Evolutionary conservation across 2,888 invertebrate genomes (phyloP), one percentile per base, ranked within the genome.

Genomic region (Stenotaenia linearis): DNA sequence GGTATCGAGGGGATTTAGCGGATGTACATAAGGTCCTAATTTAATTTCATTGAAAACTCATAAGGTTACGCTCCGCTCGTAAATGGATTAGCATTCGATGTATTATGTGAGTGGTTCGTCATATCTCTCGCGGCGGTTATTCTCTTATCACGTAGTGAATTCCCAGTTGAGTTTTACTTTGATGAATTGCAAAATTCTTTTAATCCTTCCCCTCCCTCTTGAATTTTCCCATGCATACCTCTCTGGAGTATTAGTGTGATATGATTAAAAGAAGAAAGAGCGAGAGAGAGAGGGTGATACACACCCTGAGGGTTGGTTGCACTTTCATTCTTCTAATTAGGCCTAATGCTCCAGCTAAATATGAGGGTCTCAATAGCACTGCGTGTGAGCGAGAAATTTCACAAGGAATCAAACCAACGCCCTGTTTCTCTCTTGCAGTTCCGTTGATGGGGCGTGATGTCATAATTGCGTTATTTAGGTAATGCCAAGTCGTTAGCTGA

Each of bases 181-280:
- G 69, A 69, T 69, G 69, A 69, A 69, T 69, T 69, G 69, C 69
- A 69, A 69, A 69, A 69, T 69, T 69, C 69, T 69, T 69, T 69
- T 69, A 69, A 69, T 69, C 69, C 69, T 69, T 69, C 69, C 69
- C 69, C 69, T 69, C 69, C 69, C 69, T 28, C 28, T 23, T n/a
- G 28, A 28, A 69, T 69, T 69, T 25, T 61, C 61, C 4, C 23
- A 15, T 25, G 7, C 61, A 23, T 28, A 69, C 50, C 50, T 69
- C 69, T 69, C 69, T 69, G 15, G 69, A 69, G 69, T 69, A 69
- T 69, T 69, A 28, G 45, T 45, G 69, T 69, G 69, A 69, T 69
- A 69, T 69, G 69, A 69, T 69, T 69, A 69, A 69, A 69, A 28
- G 69, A 69, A 69, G 69, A 69, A 69, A 69, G 69, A 69, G 69